Evolutionary conservation across 2,888 invertebrate species (phyloP), one percentile per base, ranked within the genome.

Genomic region (Hydrotaea cyrtoneurina): DNA sequence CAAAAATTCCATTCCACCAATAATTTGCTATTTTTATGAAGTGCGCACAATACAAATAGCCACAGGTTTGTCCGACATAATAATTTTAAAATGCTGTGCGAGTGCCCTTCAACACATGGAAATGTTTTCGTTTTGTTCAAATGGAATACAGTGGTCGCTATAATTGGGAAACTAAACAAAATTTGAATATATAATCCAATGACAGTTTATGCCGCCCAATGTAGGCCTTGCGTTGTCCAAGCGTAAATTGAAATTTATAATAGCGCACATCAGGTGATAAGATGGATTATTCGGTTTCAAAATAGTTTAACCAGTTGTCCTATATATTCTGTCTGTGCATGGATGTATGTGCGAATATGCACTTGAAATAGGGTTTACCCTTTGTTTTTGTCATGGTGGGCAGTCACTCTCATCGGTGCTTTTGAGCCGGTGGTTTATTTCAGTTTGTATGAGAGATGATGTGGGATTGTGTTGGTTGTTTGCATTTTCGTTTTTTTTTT

Each of bases 341-440:
- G 31, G 31, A 31, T 39, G 39, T 39, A 10, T 13, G 11, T 57
- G n/a, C 75, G 11, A 59, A 17, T 62, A 43, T 36, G 75, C 71
- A 72, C 71, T 82, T 76, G 21, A 79, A 57, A 39, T 62, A 76
- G 53, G 76, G 79, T 66, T 66, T 76, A 57, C 55, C 82, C 53
- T 71, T 55, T 83, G 64, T 73, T 19, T n/a, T 76, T 57, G 79
- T 76, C 75, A 59, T 66, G 82, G 82, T 83, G 46, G 36, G 15
- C 39, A 39, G 8, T 73, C 36, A 43, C 57, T 64, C 55, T 76
- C 17, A 7, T 53, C 17, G 1, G 53, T 53, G 17, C 53, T 53
- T 53, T 17, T 10, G 17, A n/a, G 19, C 4, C 53, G 31, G 31
- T 15, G 53, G 11, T 50, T 76, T 21, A 15, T 13, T 26, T 39